Conservation (phyloP, 2,888 invertebrate genomes). For the Drosophila acutilabella region DNA sequence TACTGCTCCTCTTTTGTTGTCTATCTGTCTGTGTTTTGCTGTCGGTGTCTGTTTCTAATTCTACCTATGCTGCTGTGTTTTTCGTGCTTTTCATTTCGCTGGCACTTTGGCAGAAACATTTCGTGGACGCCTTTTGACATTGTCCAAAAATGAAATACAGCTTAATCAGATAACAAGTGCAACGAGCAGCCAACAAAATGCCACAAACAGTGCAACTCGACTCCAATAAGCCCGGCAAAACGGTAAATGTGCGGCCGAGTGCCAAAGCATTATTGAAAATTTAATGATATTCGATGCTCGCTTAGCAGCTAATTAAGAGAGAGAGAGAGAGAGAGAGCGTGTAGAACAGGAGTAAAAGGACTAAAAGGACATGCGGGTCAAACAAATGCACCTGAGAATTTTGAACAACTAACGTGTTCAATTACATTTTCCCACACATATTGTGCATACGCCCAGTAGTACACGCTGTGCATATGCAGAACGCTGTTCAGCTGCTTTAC, state of each 20-base stretch:
- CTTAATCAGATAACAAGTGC: conserved; percentile 34
- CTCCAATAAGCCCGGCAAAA: background rate
- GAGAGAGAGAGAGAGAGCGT: conserved; percentile 8
- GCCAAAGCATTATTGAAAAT: conserved; percentile 41
- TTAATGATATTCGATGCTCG: conserved; percentile 64
- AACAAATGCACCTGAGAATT: conserved; percentile 16
- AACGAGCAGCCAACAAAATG: conserved; percentile 60
- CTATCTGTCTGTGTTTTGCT: background rate
- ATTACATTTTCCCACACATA: conserved; percentile 40
- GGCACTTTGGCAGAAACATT: conserved; percentile 3
- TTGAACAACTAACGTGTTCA: conserved; percentile 23
- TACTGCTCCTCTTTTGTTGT: background rate
- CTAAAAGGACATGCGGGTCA: conserved; percentile 6
- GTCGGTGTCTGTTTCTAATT: conserved; percentile 3
- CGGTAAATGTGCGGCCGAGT: background rate
- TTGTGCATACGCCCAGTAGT: conserved; percentile 51
- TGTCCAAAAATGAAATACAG: conserved; percentile 31
- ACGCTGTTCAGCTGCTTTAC: background rate
- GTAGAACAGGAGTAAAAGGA: conserved; percentile 4
- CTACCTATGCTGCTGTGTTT: background rate
- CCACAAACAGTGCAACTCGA: conserved; percentile 20
- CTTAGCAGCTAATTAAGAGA: conserved; percentile 58
- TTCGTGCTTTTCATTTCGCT: conserved; percentile 22
- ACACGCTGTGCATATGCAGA: conserved; percentile 1
- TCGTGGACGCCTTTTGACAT: conserved; percentile 33